phyloP scores from a whole-genome alignment of 2,113 vertebrate species.

The Psephotus haematonotus region DNA sequence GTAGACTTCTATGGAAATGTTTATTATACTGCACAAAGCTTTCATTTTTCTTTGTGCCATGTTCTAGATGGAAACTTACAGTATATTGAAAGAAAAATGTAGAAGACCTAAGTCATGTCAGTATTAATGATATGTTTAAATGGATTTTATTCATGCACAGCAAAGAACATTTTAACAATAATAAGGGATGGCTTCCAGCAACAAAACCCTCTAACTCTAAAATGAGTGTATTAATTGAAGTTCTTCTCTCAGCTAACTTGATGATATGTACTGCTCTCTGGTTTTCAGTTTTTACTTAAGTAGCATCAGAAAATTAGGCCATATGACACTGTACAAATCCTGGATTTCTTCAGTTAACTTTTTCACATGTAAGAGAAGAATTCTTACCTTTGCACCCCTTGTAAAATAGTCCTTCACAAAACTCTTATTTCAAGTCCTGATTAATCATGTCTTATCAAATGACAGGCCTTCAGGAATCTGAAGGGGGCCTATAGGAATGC shows the following conservation, averaged over 20 bases:
- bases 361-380: neutral
- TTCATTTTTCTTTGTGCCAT: constrained; percentile 40
- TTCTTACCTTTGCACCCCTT: neutral
- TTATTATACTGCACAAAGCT: constrained; percentile 29
- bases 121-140: neutral
- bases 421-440: neutral
- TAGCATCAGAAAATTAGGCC: neutral
- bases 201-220: neutral
- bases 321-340: neutral
- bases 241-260: neutral
- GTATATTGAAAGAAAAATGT: neutral
- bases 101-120: neutral
- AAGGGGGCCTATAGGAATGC: neutral
- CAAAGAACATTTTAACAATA: neutral
- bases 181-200: neutral
- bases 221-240: neutral
- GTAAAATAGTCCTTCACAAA: neutral
- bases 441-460: neutral
- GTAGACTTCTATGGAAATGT: constrained; percentile 30
- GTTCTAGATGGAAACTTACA: neutral
- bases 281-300: neutral
- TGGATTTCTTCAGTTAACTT: neutral
- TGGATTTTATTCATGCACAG: neutral
- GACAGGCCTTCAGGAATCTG: neutral
- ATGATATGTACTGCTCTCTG: neutral